Conservation (phyloP, 2,797 vertebrate species). For the Bradypodion pumilum region DNA sequence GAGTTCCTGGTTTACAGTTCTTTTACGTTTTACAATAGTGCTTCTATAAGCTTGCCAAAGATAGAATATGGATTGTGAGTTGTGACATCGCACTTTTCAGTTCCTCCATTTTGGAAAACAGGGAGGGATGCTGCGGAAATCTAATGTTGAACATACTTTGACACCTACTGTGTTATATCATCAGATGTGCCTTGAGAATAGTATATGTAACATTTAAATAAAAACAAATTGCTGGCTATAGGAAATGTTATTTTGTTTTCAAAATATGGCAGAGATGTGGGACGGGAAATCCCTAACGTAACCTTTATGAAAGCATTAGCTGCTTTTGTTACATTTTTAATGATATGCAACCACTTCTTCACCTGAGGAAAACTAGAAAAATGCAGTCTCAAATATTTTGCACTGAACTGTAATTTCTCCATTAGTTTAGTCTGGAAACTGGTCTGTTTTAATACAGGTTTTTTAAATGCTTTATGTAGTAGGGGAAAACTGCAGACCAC, state of each 20-base stretch:
- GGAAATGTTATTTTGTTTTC: conserved; percentile 88
- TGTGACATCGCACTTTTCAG: conserved; percentile 90
- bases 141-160: conserved; percentile 86
- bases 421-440: conserved; percentile 93
- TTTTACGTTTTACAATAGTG: conserved; percentile 93
- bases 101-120: conserved; percentile 89
- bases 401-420: conserved; percentile 97
- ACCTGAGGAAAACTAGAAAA: conserved; percentile 88
- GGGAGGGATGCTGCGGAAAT: conserved; percentile 85
- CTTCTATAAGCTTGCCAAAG: conserved; percentile 99
- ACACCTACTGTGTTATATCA: conserved; percentile 90
- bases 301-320: conserved; percentile 93
- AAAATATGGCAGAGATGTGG: conserved; percentile 82
- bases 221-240: conserved; percentile 92
- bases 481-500: conserved; percentile 83
- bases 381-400: conserved; percentile 94
- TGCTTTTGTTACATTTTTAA: conserved; percentile 97
- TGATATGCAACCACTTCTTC: conserved; percentile 99
- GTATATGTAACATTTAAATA: conserved; percentile 93
- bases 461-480: conserved; percentile 84
- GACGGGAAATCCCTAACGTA: conserved; percentile 81
- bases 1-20: conserved; percentile 87
- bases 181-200: conserved; percentile 99
- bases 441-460: conserved; percentile 88
- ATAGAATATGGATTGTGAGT: conserved; percentile 94